phyloP scores from a whole-genome alignment of 2,888 invertebrate species.

The Craniophora ligustri region DNA sequence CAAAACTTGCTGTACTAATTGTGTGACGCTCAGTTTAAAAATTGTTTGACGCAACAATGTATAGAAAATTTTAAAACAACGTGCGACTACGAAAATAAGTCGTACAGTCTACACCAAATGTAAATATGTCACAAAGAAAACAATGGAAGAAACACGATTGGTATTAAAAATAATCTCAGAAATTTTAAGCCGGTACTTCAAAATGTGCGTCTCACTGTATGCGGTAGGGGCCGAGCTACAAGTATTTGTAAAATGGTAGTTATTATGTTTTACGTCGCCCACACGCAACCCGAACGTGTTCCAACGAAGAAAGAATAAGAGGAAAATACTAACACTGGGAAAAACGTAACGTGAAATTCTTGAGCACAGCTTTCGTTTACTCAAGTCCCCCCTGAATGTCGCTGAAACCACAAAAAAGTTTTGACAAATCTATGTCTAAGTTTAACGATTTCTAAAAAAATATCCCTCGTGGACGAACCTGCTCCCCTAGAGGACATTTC shows the following conservation, averaged over 20 bases:
- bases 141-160: constrained; percentile 75
- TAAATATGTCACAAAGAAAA: constrained; percentile 83
- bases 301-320: constrained; percentile 63
- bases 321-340: constrained; percentile 61
- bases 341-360: constrained; percentile 66
- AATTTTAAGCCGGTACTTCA: constrained; percentile 77
- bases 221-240: constrained; percentile 77
- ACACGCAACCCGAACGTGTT: constrained; percentile 78
- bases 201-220: constrained; percentile 77
- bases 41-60: constrained; percentile 44
- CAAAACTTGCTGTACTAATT: neutral
- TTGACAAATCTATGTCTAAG: constrained; percentile 61
- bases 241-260: constrained; percentile 77
- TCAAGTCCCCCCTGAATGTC: constrained; percentile 40
- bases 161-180: constrained; percentile 78
- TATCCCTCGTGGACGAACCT: constrained; percentile 60
- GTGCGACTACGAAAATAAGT: constrained; percentile 60
- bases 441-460: constrained; percentile 73
- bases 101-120: constrained; percentile 59
- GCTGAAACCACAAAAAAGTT: constrained; percentile 55
- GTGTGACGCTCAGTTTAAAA: constrained; percentile 39
- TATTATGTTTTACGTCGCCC: constrained; percentile 81
- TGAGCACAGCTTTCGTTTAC: constrained; percentile 39
- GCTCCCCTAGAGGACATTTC: constrained; percentile 78
- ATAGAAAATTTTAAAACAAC: constrained; percentile 56